phyloP scores from a whole-genome alignment of 92 coral and sea anemone genomes.

The Galaxea fascicularis region DNA sequence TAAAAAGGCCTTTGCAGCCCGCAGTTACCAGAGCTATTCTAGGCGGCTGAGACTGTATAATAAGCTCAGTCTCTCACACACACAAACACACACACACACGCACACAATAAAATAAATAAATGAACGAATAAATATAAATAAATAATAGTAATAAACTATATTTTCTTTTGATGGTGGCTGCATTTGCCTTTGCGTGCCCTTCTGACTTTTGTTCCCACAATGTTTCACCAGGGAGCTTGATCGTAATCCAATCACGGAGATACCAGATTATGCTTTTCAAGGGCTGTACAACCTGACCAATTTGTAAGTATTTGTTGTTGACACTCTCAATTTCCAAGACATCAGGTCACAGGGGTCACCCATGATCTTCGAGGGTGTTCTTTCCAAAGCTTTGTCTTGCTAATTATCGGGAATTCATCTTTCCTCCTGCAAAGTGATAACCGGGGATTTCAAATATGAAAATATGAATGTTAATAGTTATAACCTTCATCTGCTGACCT shows the following conservation, averaged over 20 bases:
- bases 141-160: too few relatives aligned
- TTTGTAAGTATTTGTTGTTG: slow-evolving; percentile 62
- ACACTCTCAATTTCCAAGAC: background rate
- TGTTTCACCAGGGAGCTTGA: slow-evolving; percentile 57
- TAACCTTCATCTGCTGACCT: background rate
- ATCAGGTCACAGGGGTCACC: background rate
- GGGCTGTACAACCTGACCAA: slow-evolving; percentile 52
- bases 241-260: slow-evolving; percentile 54
- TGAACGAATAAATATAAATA: too few relatives aligned
- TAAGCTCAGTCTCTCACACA: too few relatives aligned
- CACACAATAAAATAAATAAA: too few relatives aligned
- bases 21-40: too few relatives aligned
- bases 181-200: background rate
- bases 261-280: slow-evolving; percentile 74
- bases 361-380: background rate
- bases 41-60: too few relatives aligned
- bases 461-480: background rate
- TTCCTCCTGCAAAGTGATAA: background rate
- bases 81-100: too few relatives aligned
- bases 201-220: background rate
- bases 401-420: background rate
- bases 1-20: too few relatives aligned
- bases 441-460: too few relatives aligned
- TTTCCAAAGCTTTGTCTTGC: background rate
- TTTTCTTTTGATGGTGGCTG: background rate